Evolutionary conservation across 2,888 invertebrate species (phyloP), one percentile per base, ranked within the genome.

Genomic region (Lissocephala sabroskyi): DNA sequence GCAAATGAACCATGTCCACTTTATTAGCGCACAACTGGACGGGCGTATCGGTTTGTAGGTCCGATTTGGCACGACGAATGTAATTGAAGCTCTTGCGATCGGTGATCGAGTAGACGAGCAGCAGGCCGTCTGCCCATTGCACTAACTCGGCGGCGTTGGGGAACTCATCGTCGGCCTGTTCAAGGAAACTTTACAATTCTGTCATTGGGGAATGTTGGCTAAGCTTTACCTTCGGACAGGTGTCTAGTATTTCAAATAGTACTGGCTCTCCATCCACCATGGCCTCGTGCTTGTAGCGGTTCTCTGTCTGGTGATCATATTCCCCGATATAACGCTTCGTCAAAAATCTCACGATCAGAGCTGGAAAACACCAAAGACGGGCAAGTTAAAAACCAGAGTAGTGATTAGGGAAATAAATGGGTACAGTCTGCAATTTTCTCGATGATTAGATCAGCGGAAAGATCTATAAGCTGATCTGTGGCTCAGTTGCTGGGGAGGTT

Each of bases 261-360:
- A 96, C 90, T 11, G 96, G 93, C 79, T 97, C 96, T 10, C 93
- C 92, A 75, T 96, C 95, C 53, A 96, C 89, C 79, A 95, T 85
- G 16, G 94, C 91, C 84, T 96, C 96, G 83, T 95, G 93, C 79
- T 94, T 96, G 84, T 96, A 95, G 84, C 93, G 90, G 83, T 91
- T 94, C 84, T 95, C 95, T 94, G 93, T 91, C 85, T 95, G 94
- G 83, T 96, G 95, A 83, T 96, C 96, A 85, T 97, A 97, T 86
- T 97, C 96, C 40, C 96, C 96, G 58, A 97, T 97, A 85, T 95
- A 97, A 49, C 96, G 87, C 80, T 92, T 93, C n/a, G 96, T 96
- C 55, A 97, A 87, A 83, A 96, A 97, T 54, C 96, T 89, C 49
- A 97, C 96, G 16, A 94, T 92, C 73, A 95, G 85, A 3, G 93